Base-by-base conservation (phyloP, 2,797 vertebrate genomes). In the Eulemur mongoz region DNA sequence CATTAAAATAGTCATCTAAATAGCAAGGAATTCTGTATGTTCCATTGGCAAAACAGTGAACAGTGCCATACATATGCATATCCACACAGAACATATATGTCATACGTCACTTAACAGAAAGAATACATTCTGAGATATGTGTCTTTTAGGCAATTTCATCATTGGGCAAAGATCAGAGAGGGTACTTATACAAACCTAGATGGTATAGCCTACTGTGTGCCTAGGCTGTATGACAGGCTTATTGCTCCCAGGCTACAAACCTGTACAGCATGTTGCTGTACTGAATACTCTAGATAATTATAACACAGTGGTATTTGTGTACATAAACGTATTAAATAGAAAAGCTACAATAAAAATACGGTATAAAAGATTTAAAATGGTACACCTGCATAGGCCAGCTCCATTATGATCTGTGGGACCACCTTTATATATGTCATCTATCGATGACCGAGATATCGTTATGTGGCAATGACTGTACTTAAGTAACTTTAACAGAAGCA, bases 51-150 rank as follows among this genome's bases (percentile, higher is more conserved):
- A 72, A 92, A 69, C 15, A 32, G 25, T 63, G 13, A 90, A 50
- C 32, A 14, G 3, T 57, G 0, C n/a, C n/a, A 7, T 5, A 13
- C 23, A 27, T 7, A 65, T 0, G 12, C 40, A 13, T 2, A 8
- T 20, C 23, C 11, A 32, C 22, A 48, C 35, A 32, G 45, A 25
- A 54, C 5, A 4, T 11, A 22, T 7, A 20, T 13, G 18, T n/a
- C 45, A 12, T n/a, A 30, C 2, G 0, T n/a, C 30, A 13, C 18
- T 48, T n/a, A 32, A 22, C 11, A 20, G 48, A 22, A 48, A 48
- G 20, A 18, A 12, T 22, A 50, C 10, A 20, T 52, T 50, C 45
- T n/a, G 20, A 78, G 75, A 78, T 52, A 35, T 35, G 75, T 32
- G 48, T 78, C 48, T 2, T 14, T 23, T n/a, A 52, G 32, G 15